Evolutionary conservation across 2,888 invertebrate species (phyloP).

Genomic region (Tanytarsus gracilentus): DNA sequence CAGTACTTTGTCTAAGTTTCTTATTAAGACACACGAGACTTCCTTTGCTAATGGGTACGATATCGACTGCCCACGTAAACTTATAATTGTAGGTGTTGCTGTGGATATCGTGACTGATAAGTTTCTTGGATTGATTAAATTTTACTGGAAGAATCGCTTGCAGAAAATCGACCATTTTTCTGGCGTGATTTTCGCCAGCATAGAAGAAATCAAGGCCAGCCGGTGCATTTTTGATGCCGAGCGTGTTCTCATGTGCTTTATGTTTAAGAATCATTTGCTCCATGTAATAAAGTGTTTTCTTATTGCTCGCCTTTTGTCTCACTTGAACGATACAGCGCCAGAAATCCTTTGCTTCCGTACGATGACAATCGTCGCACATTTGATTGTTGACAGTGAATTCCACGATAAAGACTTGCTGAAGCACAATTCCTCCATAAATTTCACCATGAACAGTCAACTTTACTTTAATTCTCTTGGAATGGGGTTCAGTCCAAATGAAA

Average conservation of each 20-base stretch:
- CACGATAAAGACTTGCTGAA: constrained; percentile 92
- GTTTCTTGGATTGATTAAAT: constrained; percentile 81
- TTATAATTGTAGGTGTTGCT: constrained; percentile 97
- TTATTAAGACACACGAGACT: constrained; percentile 83
- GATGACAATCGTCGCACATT: constrained; percentile 96
- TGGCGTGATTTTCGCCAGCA: constrained; percentile 76
- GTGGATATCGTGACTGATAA: constrained; percentile 95
- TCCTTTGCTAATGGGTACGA: constrained; percentile 93
- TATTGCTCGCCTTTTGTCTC: constrained; percentile 78
- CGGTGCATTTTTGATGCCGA: constrained; percentile 76
- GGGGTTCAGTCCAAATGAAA: constrained; percentile 98
- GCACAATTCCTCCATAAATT: constrained; percentile 77
- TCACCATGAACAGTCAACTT: constrained; percentile 94
- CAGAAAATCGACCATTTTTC: constrained; percentile 93
- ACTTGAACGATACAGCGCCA: constrained; percentile 93
- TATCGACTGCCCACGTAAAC: constrained; percentile 86
- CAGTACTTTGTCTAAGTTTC: constrained; percentile 75
- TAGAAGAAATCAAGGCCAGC: constrained; percentile 96
- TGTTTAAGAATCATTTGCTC: constrained; percentile 96
- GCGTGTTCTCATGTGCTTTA: constrained; percentile 78
- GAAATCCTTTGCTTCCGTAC: constrained; percentile 93
- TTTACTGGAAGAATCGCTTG: constrained; percentile 78
- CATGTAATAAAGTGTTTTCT: constrained; percentile 94
- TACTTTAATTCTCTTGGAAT: constrained; percentile 93
- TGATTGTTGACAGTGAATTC: constrained; percentile 86